Evolutionary conservation across 2,797 vertebrate species (phyloP), one percentile per base, ranked within the genome.

Genomic region (Uromys caudimaculatus): DNA sequence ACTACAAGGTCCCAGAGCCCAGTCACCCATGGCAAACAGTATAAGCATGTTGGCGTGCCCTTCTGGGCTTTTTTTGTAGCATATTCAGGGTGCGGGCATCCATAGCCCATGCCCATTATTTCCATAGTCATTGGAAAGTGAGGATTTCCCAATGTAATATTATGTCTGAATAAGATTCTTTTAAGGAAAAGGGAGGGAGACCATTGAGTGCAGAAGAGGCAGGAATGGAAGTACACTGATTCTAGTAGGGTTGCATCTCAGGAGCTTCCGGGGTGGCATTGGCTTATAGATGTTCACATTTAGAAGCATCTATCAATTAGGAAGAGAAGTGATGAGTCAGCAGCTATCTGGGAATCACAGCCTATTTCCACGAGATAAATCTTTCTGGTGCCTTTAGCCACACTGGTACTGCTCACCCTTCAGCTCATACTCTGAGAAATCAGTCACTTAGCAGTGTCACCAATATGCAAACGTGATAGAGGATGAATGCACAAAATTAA

Each of bases 271-370:
- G 50, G 71, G 27, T 85, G 87, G 9, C 76, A 3, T 54, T 93
- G 67, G 41, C 73, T 93, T 93, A 29, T 13, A 77, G 4, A 6
- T 35, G 67, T 79, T 95, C 69, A 44, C 23, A 56, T 52, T 89
- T 32, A 90, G 73, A 79, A 52, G n/a, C 79, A 38, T 67, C 69
- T 86, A 50, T 93, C 93, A 94, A 92, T 93, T 82, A 95, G 32
- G 6, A 60, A 91, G 60, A 76, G 56, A 85, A 81, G 27, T n/a
- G 23, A 35, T 58, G 82, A 92, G 10, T 93, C 44, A 86, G 58
- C 56, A 76, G 12, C 23, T 56, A 9, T 44, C 86, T 27, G 23
- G 88, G 2, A 44, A 17, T 85, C 35, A 58, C 58, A 77, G 3
- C 2, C 54, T 58, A 21, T 73, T 7, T 32, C 1, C 75, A 27